These are phyloP conservation scores for Dolichopus griseipennis DNA, from an alignment of 2,888 invertebrate genomes.

Conservation along the genomic window DNA sequence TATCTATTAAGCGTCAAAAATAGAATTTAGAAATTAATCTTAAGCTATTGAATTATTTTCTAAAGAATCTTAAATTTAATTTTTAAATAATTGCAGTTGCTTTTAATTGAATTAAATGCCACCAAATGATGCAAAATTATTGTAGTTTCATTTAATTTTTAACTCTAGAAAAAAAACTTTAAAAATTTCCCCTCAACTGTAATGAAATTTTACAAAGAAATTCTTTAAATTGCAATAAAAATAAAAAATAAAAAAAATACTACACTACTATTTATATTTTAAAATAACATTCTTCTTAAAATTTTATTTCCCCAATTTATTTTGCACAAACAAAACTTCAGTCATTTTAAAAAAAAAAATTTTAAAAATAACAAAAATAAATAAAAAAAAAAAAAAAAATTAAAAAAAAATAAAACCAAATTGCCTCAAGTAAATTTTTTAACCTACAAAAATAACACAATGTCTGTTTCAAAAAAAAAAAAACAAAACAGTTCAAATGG, in stretches of 20 bases:
- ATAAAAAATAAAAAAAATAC: too few species aligned
- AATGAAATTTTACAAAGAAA: too few species aligned
- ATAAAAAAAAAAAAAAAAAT: background rate
- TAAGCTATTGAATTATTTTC: too few species aligned
- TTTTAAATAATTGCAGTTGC: too few species aligned
- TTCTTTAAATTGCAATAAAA: background rate
- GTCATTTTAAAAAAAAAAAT: background rate
- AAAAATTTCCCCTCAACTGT: too few species aligned
- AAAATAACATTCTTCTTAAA: background rate
- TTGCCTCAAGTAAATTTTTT: background rate
- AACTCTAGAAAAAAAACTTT: too few species aligned
- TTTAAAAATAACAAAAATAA: background rate
- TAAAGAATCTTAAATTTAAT: too few species aligned
- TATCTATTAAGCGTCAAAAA: too few species aligned
- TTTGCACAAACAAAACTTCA: background rate
- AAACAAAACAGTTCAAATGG: background rate
- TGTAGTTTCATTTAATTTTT: too few species aligned
- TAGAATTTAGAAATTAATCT: too few species aligned
- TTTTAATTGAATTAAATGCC: too few species aligned
- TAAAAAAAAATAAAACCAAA: background rate
- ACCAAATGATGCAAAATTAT: too few species aligned
- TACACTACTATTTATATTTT: background rate
- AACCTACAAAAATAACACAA: conserved; percentile 1
- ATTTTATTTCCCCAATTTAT: background rate
- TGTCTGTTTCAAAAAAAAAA: background rate